phyloP scores from a whole-genome alignment of 2,113 vertebrate species.

The Suncus etruscus region DNA sequence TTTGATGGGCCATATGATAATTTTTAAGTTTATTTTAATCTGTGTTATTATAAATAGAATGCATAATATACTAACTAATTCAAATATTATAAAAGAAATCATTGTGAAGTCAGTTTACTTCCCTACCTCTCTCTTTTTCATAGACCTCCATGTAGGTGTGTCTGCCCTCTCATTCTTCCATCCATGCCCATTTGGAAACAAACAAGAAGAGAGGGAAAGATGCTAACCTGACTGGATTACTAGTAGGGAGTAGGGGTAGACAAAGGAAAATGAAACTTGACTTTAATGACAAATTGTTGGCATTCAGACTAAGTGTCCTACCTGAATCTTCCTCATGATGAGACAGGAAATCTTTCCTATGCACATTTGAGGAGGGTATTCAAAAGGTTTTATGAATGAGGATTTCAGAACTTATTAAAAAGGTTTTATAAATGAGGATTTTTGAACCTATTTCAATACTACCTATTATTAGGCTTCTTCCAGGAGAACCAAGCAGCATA shows the following conservation, averaged over 20 bases:
- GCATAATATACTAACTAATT: background rate
- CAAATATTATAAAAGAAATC: conserved; percentile 5
- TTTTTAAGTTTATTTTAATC: background rate
- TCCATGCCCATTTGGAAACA: background rate
- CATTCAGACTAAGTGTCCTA: background rate
- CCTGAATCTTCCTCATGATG: background rate
- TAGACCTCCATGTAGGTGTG: background rate
- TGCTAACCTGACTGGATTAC: background rate
- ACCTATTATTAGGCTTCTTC: background rate
- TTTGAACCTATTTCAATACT: conserved; percentile 6
- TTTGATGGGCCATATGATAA: background rate
- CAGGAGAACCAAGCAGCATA: conserved; percentile 25
- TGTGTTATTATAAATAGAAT: conserved; percentile 20
- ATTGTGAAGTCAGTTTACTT: background rate
- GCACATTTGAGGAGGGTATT: conserved; percentile 9
- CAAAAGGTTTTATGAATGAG: conserved; percentile 29
- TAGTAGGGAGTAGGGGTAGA: background rate
- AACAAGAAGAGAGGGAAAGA: background rate
- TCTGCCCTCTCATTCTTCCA: background rate
- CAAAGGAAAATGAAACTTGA: background rate
- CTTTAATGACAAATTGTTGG: conserved; percentile 6
- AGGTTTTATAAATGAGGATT: conserved; percentile 22
- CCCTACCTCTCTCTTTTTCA: background rate
- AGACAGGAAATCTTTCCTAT: background rate
- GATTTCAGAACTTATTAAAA: conserved; percentile 10